phyloP scores from a whole-genome alignment of 2,113 vertebrate species.

The Epinephelus cyanopodus region DNA sequence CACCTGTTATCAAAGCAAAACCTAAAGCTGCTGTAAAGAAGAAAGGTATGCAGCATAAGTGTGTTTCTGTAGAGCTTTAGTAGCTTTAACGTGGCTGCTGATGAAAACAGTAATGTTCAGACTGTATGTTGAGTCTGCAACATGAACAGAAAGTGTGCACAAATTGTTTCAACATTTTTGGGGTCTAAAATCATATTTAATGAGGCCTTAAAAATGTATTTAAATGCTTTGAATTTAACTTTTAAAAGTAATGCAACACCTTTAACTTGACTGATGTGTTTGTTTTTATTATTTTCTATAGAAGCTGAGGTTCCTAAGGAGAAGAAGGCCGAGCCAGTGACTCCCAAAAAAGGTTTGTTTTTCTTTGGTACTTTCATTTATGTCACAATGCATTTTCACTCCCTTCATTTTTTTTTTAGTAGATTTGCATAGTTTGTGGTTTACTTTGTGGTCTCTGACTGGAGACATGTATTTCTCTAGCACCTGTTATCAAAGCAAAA shows the following conservation, averaged over 20 bases:
- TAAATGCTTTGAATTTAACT: too few relatives aligned
- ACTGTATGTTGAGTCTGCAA: too few relatives aligned
- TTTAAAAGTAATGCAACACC: background rate
- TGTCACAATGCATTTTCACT: too few relatives aligned
- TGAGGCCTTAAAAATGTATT: too few relatives aligned
- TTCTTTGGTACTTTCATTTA: background rate
- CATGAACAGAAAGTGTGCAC: too few relatives aligned
- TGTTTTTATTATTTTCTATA: conserved; percentile 9
- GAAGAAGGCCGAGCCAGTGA: conserved; percentile 51
- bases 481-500: conserved; percentile 37
- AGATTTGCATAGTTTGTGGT: too few relatives aligned
- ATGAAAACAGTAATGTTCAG: background rate
- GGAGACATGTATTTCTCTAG: conserved; percentile 10
- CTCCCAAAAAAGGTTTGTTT: conserved; percentile 59
- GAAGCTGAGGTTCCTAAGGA: conserved; percentile 52
- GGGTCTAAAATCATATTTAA: too few relatives aligned
- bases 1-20: conserved; percentile 37
- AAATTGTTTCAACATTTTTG: too few relatives aligned
- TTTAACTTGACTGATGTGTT: background rate
- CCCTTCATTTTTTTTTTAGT: too few relatives aligned
- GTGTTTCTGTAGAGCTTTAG: background rate
- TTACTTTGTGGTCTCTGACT: too few relatives aligned
- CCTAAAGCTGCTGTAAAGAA: conserved; percentile 34
- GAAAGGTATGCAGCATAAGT: conserved; percentile 32
- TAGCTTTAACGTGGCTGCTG: background rate